Percentiles rank a stretch among this genome's conserved stretches.
These are phyloP conservation scores for Heteropelma amictum DNA, from an alignment of 2,888 invertebrate genomes.

Conservation along the genomic window DNA sequence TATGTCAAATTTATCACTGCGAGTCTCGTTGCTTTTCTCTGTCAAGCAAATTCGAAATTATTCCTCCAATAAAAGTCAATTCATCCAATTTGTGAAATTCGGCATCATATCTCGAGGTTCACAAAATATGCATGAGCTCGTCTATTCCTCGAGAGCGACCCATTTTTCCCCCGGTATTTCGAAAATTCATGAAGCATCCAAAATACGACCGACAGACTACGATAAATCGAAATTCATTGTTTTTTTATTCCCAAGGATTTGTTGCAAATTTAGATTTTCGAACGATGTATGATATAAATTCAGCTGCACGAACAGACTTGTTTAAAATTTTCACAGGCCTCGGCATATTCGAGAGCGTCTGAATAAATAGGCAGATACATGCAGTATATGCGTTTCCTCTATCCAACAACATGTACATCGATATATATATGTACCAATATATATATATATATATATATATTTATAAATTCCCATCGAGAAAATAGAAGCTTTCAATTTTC, in stretches of 20 bases:
- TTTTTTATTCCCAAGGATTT: too few relatives aligned
- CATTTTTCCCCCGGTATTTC: too few relatives aligned
- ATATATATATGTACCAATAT: too few relatives aligned
- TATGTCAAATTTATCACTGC: not conserved
- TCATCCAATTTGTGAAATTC: too few relatives aligned
- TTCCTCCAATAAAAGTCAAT: not conserved
- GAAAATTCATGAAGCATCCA: too few relatives aligned
- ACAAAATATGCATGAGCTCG: too few relatives aligned
- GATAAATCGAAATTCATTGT: too few relatives aligned
- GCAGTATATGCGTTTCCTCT: conserved; percentile 11
- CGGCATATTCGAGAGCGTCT: conserved; percentile 9
- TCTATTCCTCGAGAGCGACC: too few relatives aligned
- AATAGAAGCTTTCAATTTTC: not conserved
- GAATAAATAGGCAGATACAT: conserved; percentile 28
- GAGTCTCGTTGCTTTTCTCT: too few relatives aligned
- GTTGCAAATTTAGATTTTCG: not conserved
- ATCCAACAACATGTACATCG: not conserved
- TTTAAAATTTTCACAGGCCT: conserved; percentile 36
- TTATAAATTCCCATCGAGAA: not conserved
- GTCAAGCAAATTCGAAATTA: not conserved
- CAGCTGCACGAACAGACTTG: not conserved
- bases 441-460: not conserved
- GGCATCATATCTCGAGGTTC: too few relatives aligned
- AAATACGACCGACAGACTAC: too few relatives aligned
- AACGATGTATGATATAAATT: conserved; percentile 23